These are phyloP conservation scores for Bactericera cockerelli DNA, from an alignment of 1,140 invertebrate species.

Conservation along the genomic window DNA sequence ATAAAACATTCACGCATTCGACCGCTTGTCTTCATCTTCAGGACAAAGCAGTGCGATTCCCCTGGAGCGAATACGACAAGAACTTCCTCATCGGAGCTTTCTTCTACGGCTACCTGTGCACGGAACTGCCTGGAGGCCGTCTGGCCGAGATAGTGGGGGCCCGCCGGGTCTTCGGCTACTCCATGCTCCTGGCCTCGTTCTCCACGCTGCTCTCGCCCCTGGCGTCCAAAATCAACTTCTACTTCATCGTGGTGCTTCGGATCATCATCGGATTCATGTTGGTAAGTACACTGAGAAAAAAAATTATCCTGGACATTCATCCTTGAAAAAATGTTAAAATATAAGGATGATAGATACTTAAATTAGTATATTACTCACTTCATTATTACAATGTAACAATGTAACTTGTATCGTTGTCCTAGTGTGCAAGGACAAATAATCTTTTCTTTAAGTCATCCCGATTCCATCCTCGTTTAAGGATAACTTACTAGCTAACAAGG, in stretches of 20 bases:
- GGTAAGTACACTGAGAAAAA: too few relatives aligned
- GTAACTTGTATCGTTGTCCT: too few relatives aligned
- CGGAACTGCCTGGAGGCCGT: conserved; percentile 72
- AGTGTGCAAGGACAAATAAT: too few relatives aligned
- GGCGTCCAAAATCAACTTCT: conserved; percentile 41
- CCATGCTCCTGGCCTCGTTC: conserved; percentile 64
- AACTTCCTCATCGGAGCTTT: conserved; percentile 69
- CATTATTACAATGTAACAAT: too few relatives aligned
- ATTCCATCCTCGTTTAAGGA: too few relatives aligned
- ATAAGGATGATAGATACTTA: too few relatives aligned
- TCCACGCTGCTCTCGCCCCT: conserved; percentile 67
- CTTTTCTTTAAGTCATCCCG: too few relatives aligned
- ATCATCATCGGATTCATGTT: conserved; percentile 55
- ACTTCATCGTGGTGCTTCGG: conserved; percentile 43
- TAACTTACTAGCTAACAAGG: too few relatives aligned
- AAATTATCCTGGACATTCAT: too few relatives aligned
- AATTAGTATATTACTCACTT: too few relatives aligned
- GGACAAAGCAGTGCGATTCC: conserved; percentile 33
- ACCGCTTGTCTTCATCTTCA: conserved; percentile 1
- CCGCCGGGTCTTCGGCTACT: conserved; percentile 64
- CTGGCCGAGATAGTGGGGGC: conserved; percentile 69
- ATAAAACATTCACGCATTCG: too few relatives aligned
- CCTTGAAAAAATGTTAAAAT: too few relatives aligned
- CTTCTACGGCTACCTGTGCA: conserved; percentile 80
- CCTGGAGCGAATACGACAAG: conserved; percentile 53